Percentiles rank a stretch among this genome's conserved stretches.
Evolutionary conservation across 2,888 invertebrate genomes (phyloP).

Genomic region (Drosophila mimica): DNA sequence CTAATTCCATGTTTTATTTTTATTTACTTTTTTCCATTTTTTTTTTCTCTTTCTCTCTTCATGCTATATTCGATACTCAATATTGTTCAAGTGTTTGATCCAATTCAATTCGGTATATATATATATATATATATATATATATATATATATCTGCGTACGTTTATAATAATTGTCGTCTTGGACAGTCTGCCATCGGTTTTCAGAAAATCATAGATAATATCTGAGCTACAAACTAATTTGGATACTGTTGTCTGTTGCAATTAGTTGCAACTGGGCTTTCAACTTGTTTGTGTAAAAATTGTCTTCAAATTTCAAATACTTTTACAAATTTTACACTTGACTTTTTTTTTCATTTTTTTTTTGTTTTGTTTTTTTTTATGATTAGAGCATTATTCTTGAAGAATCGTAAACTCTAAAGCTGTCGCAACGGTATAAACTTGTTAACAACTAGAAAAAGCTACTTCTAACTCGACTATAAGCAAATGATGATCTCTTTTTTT

Average conservation of each 20-base stretch:
- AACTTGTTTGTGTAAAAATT: conserved; percentile 51
- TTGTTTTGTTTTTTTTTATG: conserved; percentile 9
- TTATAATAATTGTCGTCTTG: conserved; percentile 43
- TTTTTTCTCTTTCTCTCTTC: not conserved
- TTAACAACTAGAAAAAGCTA: conserved; percentile 48
- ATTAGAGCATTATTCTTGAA: conserved; percentile 59
- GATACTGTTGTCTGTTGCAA: conserved; percentile 39
- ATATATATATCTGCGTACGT: conserved; percentile 21
- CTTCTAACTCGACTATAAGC: conserved; percentile 40
- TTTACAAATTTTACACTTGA: conserved; percentile 29
- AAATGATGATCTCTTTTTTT: conserved; percentile 35
- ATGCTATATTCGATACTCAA: conserved; percentile 60
- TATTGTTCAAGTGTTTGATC: conserved; percentile 52
- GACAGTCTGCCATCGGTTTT: conserved; percentile 43
- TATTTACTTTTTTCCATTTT: not conserved
- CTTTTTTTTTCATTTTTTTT: conserved; percentile 1
- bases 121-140: not conserved
- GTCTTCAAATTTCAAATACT: conserved; percentile 62
- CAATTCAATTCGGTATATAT: conserved; percentile 40
- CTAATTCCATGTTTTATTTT: conserved; percentile 27
- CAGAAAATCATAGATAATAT: conserved; percentile 45
- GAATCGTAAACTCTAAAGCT: conserved; percentile 69
- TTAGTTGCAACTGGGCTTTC: conserved; percentile 20
- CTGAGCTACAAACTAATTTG: conserved; percentile 45
- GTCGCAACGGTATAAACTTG: conserved; percentile 62